Evolutionary conservation across 37 sponge, comb jelly and placozoan species (phyloP).

Genomic region (Chondrilla cf. caribensis): DNA sequence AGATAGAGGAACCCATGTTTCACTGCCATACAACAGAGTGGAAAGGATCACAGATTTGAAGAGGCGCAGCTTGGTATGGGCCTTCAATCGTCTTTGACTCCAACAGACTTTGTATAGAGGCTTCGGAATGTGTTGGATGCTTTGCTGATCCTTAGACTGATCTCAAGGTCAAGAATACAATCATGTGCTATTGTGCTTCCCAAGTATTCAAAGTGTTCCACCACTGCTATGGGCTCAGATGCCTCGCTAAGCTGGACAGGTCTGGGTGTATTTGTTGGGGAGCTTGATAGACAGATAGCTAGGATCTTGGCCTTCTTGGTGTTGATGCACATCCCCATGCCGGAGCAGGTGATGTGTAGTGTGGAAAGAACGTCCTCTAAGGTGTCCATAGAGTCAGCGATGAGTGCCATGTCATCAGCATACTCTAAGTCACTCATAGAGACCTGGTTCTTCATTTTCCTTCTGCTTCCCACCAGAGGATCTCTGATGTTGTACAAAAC

Average conservation of each 20-base stretch:
- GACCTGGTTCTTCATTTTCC: not conserved
- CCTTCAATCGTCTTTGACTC: not conserved
- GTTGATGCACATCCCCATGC: not conserved
- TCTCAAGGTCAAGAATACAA: not conserved
- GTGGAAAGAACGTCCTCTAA: not conserved
- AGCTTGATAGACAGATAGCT: not conserved
- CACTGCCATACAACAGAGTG: not conserved
- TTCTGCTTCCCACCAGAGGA: slow-evolving; percentile 8
- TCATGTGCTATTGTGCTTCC: not conserved
- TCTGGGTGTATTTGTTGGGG: not conserved
- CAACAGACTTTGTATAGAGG: not conserved
- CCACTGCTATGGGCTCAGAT: not conserved
- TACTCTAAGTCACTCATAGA: not conserved
- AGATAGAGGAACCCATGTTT: not conserved
- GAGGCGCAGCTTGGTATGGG: not conserved
- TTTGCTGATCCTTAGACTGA: not conserved
- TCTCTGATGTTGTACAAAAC: not conserved
- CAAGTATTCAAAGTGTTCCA: not conserved
- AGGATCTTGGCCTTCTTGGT: slow-evolving; percentile 3
- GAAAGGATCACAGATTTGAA: not conserved
- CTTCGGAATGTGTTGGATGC: not conserved
- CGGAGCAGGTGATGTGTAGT: not conserved
- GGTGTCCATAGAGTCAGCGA: not conserved
- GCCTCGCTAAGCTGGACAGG: not conserved
- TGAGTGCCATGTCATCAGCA: slow-evolving; percentile 7